Evolutionary conservation across 1,140 invertebrate species (phyloP).

Genomic region (Oscheius sp.): DNA sequence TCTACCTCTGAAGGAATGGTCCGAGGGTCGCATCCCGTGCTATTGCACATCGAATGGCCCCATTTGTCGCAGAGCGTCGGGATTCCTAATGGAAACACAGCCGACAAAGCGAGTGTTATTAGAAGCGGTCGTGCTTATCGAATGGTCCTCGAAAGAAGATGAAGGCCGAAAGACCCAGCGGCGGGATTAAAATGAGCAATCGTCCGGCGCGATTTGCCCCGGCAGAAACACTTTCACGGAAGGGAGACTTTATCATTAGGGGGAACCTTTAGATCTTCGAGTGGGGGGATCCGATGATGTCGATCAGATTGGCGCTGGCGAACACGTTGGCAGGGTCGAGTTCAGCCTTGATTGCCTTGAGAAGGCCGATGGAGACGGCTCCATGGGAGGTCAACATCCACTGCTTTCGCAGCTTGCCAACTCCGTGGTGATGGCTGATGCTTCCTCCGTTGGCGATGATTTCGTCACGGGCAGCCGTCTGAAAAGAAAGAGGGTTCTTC

Average conservation of each 20-base stretch:
- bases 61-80: background rate
- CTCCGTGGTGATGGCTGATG: constrained; percentile 79
- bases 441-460: constrained; percentile 85
- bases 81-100: background rate
- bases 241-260: background rate
- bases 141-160: background rate
- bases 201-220: no score
- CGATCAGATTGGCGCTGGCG: constrained; percentile 76
- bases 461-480: constrained; percentile 81
- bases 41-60: background rate
- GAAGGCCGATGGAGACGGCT: constrained; percentile 72
- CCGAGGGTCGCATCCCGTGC: background rate
- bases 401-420: constrained; percentile 83
- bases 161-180: background rate
- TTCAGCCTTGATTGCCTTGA: constrained; percentile 77
- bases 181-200: constrained; percentile 24
- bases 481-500: no score
- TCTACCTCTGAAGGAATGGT: background rate
- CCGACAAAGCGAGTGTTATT: background rate
- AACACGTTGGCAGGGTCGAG: constrained; percentile 93
- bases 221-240: background rate
- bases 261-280: constrained; percentile 19
- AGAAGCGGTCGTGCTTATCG: background rate
- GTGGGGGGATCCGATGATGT: constrained; percentile 39
- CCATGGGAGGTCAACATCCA: constrained; percentile 79